Percentiles rank a stretch among this genome's conserved stretches.
These are phyloP conservation scores for Glaucopsyche alexis DNA, from an alignment of 2,888 invertebrate species.

Conservation along the genomic window DNA sequence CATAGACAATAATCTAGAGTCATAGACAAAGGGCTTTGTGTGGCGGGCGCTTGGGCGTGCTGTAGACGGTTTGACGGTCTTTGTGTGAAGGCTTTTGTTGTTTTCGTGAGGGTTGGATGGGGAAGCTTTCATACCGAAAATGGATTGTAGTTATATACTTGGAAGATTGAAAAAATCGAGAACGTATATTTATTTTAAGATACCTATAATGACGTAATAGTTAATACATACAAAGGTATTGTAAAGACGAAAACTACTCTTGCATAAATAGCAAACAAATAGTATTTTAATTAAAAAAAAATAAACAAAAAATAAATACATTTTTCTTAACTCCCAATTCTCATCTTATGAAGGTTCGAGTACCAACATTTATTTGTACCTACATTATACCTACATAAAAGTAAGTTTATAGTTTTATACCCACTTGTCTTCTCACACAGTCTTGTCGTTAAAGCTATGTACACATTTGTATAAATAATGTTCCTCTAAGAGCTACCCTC, in stretches of 20 bases:
- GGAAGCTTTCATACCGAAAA: background rate
- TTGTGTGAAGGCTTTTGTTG: conserved; percentile 31
- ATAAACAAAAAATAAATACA: too few species aligned
- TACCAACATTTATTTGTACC: too few species aligned
- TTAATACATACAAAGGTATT: too few species aligned
- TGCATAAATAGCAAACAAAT: too few species aligned
- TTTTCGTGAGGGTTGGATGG: background rate
- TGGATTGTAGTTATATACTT: background rate
- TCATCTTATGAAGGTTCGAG: too few species aligned
- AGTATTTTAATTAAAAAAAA: too few species aligned
- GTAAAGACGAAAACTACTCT: too few species aligned
- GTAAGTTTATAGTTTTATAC: background rate
- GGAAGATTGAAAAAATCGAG: background rate
- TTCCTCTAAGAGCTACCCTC: conserved; percentile 37
- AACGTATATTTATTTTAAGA: background rate
- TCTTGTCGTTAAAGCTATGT: background rate
- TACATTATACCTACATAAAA: too few species aligned
- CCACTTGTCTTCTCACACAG: too few species aligned
- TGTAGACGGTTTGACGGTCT: conserved; percentile 29
- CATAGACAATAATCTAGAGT: background rate
- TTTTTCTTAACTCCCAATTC: too few species aligned
- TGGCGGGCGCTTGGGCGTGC: conserved; percentile 23
- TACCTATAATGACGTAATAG: background rate
- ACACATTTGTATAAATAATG: background rate
- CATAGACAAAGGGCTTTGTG: conserved; percentile 30